Evolutionary conservation across 1,140 invertebrate genomes (phyloP).

Genomic region (Spodoptera frugiperda): DNA sequence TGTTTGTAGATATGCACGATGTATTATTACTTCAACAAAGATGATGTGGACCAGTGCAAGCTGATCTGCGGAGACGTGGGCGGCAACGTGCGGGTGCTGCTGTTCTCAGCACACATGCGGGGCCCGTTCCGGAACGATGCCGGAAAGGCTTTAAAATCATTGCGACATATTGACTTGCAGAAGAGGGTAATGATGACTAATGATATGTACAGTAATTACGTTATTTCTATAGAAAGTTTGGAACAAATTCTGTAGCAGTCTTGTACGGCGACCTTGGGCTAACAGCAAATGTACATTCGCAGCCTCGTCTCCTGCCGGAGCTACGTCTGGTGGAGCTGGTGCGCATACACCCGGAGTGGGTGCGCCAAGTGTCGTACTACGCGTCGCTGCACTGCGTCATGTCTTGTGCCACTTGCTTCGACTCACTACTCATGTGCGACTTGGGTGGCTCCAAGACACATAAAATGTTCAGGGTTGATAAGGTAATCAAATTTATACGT

Average conservation of each 20-base stretch:
- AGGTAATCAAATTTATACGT: conserved; percentile 54
- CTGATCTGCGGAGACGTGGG: conserved; percentile 89
- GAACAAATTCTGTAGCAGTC: too few relatives aligned
- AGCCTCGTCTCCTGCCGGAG: conserved; percentile 74
- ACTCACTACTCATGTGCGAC: conserved; percentile 78
- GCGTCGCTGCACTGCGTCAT: conserved; percentile 85
- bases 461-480: conserved; percentile 74
- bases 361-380: conserved; percentile 89
- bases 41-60: conserved; percentile 86
- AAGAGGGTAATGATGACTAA: conserved; percentile 65
- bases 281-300: not conserved
- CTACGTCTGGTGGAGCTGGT: conserved; percentile 85
- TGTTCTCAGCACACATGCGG: conserved; percentile 86
- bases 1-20: conserved; percentile 84
- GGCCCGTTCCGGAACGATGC: conserved; percentile 89
- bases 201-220: too few relatives aligned
- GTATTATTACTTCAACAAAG: conserved; percentile 88
- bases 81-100: conserved; percentile 88
- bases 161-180: conserved; percentile 87
- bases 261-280: too few relatives aligned
- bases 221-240: too few relatives aligned
- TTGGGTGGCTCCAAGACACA: conserved; percentile 71
- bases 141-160: conserved; percentile 84
- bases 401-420: conserved; percentile 83
- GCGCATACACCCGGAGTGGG: conserved; percentile 88